Evolutionary conservation across 1,140 invertebrate species (phyloP).

Genomic region (Zophobas morio): DNA sequence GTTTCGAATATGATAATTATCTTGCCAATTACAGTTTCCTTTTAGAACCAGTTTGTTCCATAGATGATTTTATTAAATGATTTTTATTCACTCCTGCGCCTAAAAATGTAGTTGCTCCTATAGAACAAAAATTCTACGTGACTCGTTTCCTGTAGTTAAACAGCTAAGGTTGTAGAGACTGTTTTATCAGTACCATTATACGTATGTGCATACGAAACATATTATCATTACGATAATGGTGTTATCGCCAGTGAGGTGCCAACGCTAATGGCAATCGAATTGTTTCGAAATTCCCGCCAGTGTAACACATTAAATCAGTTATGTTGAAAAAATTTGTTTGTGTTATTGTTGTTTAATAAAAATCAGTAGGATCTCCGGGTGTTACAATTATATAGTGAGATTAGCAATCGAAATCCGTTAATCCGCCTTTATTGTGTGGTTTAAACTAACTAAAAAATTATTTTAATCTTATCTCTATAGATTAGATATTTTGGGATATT

Average conservation of each 20-base stretch:
- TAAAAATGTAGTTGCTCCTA: constrained; percentile 8
- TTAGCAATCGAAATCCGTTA: constrained; percentile 33
- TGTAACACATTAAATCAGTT: constrained; percentile 8
- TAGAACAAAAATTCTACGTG: constrained; percentile 9
- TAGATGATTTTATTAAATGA: constrained; percentile 12
- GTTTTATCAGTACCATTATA: constrained; percentile 3
- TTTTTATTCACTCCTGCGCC: neutral
- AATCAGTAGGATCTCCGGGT: constrained; percentile 36
- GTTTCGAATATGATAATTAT: constrained; percentile 35
- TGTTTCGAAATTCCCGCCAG: constrained; percentile 4
- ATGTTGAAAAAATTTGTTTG: constrained; percentile 19
- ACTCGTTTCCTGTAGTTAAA: neutral
- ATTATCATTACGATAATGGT: constrained; percentile 1
- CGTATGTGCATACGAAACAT: neutral
- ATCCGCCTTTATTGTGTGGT: constrained; percentile 19
- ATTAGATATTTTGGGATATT: constrained; percentile 18
- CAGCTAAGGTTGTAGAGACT: neutral
- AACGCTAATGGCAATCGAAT: neutral
- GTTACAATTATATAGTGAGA: constrained; percentile 35
- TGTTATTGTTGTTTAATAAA: constrained; percentile 37
- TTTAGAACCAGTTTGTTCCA: constrained; percentile 28
- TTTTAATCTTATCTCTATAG: constrained; percentile 35
- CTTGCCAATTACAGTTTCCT: constrained; percentile 35
- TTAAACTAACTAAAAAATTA: constrained; percentile 39
- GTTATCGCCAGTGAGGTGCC: neutral